A percentile compares a stretch with the other conserved stretches of the same genome.
These are phyloP conservation scores for Diarsia brunnea DNA, from an alignment of 2,888 invertebrate genomes.

Conservation along the genomic window DNA sequence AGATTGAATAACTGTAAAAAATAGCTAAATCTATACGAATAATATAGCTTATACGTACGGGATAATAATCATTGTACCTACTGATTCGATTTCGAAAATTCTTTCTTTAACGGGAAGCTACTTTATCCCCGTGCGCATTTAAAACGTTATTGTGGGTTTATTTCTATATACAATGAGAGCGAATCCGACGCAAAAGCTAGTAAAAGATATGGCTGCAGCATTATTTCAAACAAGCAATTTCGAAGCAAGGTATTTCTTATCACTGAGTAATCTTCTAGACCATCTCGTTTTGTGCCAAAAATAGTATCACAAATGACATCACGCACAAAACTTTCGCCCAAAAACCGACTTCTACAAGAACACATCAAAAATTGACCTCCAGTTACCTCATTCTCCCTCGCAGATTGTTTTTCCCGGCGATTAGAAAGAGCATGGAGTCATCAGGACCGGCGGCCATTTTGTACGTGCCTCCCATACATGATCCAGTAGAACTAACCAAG, in stretches of 20 bases:
- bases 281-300: background rate
- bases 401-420: constrained; percentile 72
- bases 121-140: no score
- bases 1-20: background rate
- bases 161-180: no score
- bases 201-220: background rate
- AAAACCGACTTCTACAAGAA: background rate
- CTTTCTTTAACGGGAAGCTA: no score
- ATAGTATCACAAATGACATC: background rate
- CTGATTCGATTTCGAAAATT: no score
- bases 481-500: constrained; percentile 53
- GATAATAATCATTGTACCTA: no score
- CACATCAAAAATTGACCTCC: constrained; percentile 15
- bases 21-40: background rate
- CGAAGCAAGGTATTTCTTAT: background rate
- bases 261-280: background rate
- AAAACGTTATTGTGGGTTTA: no score
- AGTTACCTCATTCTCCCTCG: constrained; percentile 42
- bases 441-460: constrained; percentile 67
- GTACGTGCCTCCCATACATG: constrained; percentile 74
- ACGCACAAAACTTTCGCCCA: background rate
- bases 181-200: no score
- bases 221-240: background rate
- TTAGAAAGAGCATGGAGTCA: constrained; percentile 78
- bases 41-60: no score